These are phyloP conservation scores for Rhagophthalmus giganteus DNA, from an alignment of 2,888 invertebrate genomes.

Conservation along the genomic window DNA sequence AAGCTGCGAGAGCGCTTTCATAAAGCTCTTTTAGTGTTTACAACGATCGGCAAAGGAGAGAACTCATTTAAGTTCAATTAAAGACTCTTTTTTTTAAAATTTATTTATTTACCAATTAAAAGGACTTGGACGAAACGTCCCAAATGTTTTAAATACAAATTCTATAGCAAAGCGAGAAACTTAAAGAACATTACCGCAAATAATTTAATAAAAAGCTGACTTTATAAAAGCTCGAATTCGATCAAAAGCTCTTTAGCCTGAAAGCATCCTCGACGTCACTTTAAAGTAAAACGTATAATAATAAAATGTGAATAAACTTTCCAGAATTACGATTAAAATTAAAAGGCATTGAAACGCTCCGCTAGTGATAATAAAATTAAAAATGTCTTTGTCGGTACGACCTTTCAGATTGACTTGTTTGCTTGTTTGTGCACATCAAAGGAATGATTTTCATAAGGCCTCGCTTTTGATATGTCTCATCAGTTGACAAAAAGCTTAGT, in stretches of 20 bases:
- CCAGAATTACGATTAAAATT: constrained; percentile 28
- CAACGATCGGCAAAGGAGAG: too few species aligned
- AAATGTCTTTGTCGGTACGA: constrained; percentile 36
- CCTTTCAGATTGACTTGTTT: constrained; percentile 28
- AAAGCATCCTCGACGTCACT: constrained; percentile 2
- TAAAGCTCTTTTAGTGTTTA: too few species aligned
- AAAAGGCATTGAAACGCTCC: constrained; percentile 27
- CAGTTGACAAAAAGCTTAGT: constrained; percentile 18
- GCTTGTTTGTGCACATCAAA: constrained; percentile 25
- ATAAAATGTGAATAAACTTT: constrained; percentile 30
- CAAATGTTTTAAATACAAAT: too few species aligned
- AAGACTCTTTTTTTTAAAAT: too few species aligned
- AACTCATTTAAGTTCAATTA: too few species aligned
- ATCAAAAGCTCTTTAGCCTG: constrained; percentile 12
- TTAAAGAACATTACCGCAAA: neutral
- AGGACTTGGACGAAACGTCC: neutral
- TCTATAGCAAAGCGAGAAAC: neutral
- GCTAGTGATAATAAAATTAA: constrained; percentile 33
- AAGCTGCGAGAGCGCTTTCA: too few species aligned
- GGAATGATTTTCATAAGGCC: constrained; percentile 18
- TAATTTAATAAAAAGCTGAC: constrained; percentile 9
- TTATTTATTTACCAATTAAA: neutral
- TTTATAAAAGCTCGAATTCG: constrained; percentile 4
- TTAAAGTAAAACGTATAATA: constrained; percentile 15
- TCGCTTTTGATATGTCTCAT: constrained; percentile 20